These are phyloP conservation scores for Parthenolecanium corni DNA, from an alignment of 2,888 invertebrate genomes.

Conservation along the genomic window DNA sequence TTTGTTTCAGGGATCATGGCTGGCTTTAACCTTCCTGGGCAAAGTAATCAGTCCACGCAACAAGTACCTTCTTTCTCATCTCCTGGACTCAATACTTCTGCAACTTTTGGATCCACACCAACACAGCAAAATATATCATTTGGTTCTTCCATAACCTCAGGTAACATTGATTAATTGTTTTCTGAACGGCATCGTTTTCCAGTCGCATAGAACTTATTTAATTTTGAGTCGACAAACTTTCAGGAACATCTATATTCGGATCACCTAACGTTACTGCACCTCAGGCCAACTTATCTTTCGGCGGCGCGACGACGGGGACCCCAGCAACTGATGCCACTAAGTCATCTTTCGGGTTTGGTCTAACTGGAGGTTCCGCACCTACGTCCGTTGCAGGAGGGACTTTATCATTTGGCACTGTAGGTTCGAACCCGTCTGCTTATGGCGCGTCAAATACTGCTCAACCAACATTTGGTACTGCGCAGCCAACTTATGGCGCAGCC, in stretches of 20 bases:
- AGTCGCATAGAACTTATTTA: background rate
- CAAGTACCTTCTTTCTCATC: background rate
- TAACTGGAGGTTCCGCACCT: background rate
- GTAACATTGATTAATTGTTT: background rate
- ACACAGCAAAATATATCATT: slow-evolving; percentile 12
- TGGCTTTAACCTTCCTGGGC: slow-evolving; percentile 10
- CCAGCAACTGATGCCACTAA: background rate
- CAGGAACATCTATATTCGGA: slow-evolving; percentile 25
- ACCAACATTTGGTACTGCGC: slow-evolving; percentile 32
- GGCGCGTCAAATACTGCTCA: slow-evolving; percentile 8
- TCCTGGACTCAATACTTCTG: background rate
- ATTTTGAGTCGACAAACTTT: background rate
- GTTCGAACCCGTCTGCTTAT: background rate
- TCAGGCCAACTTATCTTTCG: slow-evolving; percentile 28
- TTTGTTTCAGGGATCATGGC: slow-evolving; percentile 6
- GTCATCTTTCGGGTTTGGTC: background rate
- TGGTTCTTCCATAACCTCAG: slow-evolving; percentile 2
- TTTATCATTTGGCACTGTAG: no score
- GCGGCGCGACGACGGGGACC: slow-evolving; percentile 12
- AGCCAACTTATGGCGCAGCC: slow-evolving; percentile 33
- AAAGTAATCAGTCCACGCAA: background rate
- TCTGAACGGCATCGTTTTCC: no score
- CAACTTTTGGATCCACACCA: background rate
- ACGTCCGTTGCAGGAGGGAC: background rate
- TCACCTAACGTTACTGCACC: slow-evolving; percentile 34